phyloP scores from a whole-genome alignment of 2,888 invertebrate genomes.

The Belgica antarctica region DNA sequence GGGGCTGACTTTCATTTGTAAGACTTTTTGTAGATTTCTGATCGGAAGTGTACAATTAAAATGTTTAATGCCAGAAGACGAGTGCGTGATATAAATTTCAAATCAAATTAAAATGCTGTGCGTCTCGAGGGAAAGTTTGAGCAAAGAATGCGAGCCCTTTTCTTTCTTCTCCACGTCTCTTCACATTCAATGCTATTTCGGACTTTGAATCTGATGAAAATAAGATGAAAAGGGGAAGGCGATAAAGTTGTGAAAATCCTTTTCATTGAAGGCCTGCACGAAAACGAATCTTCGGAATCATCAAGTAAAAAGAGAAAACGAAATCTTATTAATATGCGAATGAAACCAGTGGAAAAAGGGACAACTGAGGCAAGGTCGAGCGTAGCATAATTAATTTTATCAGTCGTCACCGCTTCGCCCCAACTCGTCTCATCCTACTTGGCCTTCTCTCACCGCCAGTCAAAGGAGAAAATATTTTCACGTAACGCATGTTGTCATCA shows the following conservation, averaged over 20 bases:
- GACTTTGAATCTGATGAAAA: not conserved
- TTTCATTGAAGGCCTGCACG: not conserved
- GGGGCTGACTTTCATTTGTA: too few relatives aligned
- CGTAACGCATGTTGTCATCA: not conserved
- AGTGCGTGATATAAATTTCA: conserved; percentile 38
- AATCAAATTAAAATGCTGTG: conserved; percentile 34
- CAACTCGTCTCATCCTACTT: not conserved
- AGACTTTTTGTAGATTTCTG: conserved; percentile 10
- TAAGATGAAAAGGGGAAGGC: not conserved
- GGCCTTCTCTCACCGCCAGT: not conserved
- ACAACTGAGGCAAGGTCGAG: not conserved
- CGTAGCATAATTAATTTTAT: conserved; percentile 36
- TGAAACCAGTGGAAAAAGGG: not conserved
- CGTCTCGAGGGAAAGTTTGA: not conserved
- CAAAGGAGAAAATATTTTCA: not conserved
- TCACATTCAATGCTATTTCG: too few relatives aligned
- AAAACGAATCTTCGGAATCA: not conserved
- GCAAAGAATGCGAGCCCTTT: not conserved
- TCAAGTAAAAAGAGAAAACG: not conserved
- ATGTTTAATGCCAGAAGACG: conserved; percentile 22
- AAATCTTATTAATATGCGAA: conserved; percentile 36
- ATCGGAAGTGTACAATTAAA: conserved; percentile 42
- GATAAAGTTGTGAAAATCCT: not conserved
- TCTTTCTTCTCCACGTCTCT: not conserved
- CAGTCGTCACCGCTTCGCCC: not conserved